These are phyloP conservation scores for Cephus runcator DNA, from an alignment of 2,888 invertebrate genomes.

Conservation along the genomic window DNA sequence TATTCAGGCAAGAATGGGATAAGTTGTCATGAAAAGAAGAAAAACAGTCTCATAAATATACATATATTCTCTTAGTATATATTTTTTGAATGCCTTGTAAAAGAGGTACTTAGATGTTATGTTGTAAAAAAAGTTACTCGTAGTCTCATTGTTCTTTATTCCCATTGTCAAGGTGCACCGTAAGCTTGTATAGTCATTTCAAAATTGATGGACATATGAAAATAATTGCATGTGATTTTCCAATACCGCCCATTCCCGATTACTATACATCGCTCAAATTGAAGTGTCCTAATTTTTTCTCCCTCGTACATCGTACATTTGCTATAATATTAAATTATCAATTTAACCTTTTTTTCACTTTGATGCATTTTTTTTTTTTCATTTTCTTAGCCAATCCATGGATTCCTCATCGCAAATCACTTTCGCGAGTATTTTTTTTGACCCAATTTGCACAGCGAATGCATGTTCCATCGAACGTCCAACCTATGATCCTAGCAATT, in stretches of 20 bases:
- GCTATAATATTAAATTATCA: not conserved
- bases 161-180: not conserved
- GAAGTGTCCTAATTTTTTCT: not conserved
- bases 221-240: not conserved
- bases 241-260: not conserved
- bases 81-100: not conserved
- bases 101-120: not conserved
- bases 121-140: not conserved
- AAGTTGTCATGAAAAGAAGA: not conserved
- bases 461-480: not conserved
- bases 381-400: constrained; percentile 45
- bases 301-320: not conserved
- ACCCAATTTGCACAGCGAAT: not conserved
- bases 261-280: not conserved
- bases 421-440: constrained; percentile 20
- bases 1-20: not conserved
- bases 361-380: not conserved
- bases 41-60: not conserved
- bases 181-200: not conserved
- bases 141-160: not conserved
- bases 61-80: not conserved
- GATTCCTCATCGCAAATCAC: constrained; percentile 30
- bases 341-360: not conserved
- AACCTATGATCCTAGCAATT: not conserved
- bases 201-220: not conserved